Percentiles rank a stretch among this genome's conserved stretches.
phyloP scores from a whole-genome alignment of 2,113 vertebrate genomes.

The Ctenodactylus gundi region DNA sequence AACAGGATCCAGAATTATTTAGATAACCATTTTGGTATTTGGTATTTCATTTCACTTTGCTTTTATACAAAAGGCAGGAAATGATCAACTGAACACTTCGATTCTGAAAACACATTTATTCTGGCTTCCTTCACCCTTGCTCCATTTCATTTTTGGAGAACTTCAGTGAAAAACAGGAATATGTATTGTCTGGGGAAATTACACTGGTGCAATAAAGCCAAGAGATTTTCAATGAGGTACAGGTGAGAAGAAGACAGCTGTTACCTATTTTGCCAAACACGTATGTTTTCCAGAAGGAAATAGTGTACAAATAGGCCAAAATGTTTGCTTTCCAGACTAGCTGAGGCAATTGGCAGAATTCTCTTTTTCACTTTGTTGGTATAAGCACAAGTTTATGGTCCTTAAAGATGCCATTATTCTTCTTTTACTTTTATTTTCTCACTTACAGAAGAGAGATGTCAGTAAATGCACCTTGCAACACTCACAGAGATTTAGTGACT shows the following conservation, averaged over 20 bases:
- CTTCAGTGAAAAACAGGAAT: conserved; percentile 41
- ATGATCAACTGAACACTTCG: conserved; percentile 46
- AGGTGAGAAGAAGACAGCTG: conserved; percentile 65
- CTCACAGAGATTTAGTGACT: not conserved
- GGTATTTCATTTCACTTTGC: conserved; percentile 53
- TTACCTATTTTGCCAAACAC: conserved; percentile 44
- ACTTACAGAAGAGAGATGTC: not conserved
- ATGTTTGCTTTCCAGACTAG: conserved; percentile 57
- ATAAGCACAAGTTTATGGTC: not conserved
- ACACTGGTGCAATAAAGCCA: conserved; percentile 32
- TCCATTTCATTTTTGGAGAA: conserved; percentile 43
- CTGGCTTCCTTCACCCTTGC: not conserved
- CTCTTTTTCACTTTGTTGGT: conserved; percentile 35
- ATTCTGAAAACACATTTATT: conserved; percentile 53
- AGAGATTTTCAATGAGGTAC: conserved; percentile 54
- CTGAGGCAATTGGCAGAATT: conserved; percentile 24
- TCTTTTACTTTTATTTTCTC: not conserved
- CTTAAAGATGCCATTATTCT: not conserved
- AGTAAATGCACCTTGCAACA: not conserved
- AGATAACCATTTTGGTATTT: conserved; percentile 34
- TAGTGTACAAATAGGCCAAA: conserved; percentile 59
- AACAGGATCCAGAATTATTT: conserved; percentile 8
- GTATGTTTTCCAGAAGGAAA: conserved; percentile 37
- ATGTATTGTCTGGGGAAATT: conserved; percentile 63
- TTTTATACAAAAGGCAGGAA: conserved; percentile 52